Percentiles rank a stretch among this genome's conserved stretches.
Evolutionary conservation across 1,140 invertebrate genomes (phyloP).

Genomic region (Dendroctonus ponderosae): DNA sequence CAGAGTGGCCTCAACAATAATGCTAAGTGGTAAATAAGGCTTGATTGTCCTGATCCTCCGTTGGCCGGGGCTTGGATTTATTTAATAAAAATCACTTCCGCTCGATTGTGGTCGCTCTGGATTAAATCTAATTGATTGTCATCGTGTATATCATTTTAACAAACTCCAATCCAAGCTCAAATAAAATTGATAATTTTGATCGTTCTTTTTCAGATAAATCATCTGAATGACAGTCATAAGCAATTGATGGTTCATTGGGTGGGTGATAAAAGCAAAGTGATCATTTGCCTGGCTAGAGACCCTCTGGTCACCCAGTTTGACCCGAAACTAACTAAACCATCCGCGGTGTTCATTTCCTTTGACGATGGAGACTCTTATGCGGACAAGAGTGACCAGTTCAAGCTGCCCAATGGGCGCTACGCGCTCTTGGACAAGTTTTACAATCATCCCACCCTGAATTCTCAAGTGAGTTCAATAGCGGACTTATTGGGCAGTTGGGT

Average conservation of each 20-base stretch:
- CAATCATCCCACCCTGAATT: constrained; percentile 74
- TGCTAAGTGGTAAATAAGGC: too few species aligned
- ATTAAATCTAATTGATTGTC: too few species aligned
- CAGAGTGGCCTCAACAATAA: too few species aligned
- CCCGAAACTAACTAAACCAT: constrained; percentile 55
- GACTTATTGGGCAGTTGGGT: background rate
- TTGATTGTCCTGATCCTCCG: too few species aligned
- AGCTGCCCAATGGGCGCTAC: constrained; percentile 57
- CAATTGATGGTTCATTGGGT: constrained; percentile 90
- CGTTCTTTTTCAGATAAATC: constrained; percentile 57
- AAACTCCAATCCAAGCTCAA: too few species aligned
- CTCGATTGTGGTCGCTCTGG: too few species aligned
- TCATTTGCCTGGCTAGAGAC: constrained; percentile 80
- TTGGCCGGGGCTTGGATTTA: too few species aligned
- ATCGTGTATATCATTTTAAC: too few species aligned
- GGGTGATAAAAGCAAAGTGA: constrained; percentile 78
- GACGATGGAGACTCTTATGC: constrained; percentile 79
- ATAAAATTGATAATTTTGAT: too few species aligned
- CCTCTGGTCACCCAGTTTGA: constrained; percentile 51
- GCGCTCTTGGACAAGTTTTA: constrained; percentile 79
- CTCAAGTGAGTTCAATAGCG: constrained; percentile 63
- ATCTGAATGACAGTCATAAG: constrained; percentile 80
- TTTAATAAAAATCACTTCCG: too few species aligned
- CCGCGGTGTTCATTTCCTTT: constrained; percentile 79
- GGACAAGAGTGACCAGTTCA: constrained; percentile 70